Conservation (phyloP, 1,140 invertebrate species). For the Bombus terrestris region DNA sequence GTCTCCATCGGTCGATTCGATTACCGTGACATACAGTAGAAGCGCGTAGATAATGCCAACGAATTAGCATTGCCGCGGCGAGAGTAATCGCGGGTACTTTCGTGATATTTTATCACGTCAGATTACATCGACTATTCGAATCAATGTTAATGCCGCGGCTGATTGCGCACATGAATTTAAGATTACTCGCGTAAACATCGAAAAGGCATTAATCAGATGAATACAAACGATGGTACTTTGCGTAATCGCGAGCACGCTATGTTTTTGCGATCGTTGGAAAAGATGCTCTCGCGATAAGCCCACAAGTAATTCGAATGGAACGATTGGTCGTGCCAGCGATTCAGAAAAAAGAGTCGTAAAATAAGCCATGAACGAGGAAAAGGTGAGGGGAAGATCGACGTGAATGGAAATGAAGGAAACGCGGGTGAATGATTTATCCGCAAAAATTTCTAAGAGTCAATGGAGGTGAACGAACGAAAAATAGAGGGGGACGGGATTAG, state of each 20-base stretch:
- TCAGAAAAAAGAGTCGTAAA: slow-evolving; percentile 22
- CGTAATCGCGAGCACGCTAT: background rate
- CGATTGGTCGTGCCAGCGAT: background rate
- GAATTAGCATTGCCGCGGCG: background rate
- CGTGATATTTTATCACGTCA: background rate
- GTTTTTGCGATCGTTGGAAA: background rate
- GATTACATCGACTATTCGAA: background rate
- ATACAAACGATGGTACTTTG: background rate
- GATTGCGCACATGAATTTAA: background rate
- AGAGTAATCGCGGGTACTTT: background rate
- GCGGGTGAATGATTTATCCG: slow-evolving; percentile 40
- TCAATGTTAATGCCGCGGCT: background rate
- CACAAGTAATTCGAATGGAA: background rate
- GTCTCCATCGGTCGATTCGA: background rate
- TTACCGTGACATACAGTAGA: background rate
- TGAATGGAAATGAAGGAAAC: slow-evolving; percentile 52
- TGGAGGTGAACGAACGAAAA: slow-evolving; percentile 22
- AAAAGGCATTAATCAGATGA: slow-evolving; percentile 11
- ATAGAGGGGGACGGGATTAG: too few relatives aligned
- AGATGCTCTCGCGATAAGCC: slow-evolving; percentile 53
- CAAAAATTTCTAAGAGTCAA: background rate
- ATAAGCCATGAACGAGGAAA: slow-evolving; percentile 18
- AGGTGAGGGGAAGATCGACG: slow-evolving; percentile 5
- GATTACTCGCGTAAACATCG: slow-evolving; percentile 1
- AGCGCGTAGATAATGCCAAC: background rate